Evolutionary conservation across 30 jellyfish, hydroid and myxozoan genomes (phyloP).

Genomic region (Hydra vulgaris): DNA sequence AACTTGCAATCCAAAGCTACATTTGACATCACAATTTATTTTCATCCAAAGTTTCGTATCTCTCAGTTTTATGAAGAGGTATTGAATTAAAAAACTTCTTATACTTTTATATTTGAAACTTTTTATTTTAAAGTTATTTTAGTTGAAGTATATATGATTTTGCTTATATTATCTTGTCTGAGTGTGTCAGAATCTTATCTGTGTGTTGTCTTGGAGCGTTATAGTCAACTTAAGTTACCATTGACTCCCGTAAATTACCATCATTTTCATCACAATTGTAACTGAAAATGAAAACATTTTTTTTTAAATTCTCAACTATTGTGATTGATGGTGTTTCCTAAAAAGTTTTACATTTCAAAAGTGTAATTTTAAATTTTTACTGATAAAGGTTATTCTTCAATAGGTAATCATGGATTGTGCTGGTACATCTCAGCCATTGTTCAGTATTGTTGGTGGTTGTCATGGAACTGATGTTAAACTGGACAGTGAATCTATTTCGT

Average conservation of each 20-base stretch:
- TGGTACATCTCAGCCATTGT: slow-evolving; percentile 80
- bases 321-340: too few relatives aligned
- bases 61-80: slow-evolving; percentile 89
- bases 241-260: too few relatives aligned
- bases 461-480: slow-evolving; percentile 78
- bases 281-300: too few relatives aligned
- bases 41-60: slow-evolving; percentile 71
- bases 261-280: too few relatives aligned
- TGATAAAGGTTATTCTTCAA: not conserved
- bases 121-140: not conserved
- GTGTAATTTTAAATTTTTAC: too few relatives aligned
- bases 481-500: slow-evolving; percentile 85
- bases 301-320: too few relatives aligned
- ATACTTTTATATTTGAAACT: not conserved
- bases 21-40: slow-evolving; percentile 35
- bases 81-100: not conserved
- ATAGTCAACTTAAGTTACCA: too few relatives aligned
- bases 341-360: too few relatives aligned
- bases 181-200: too few relatives aligned
- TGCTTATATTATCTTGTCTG: too few relatives aligned
- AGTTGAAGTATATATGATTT: too few relatives aligned
- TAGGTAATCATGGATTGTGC: slow-evolving; percentile 82
- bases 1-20: slow-evolving; percentile 54
- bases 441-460: slow-evolving; percentile 65
- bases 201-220: too few relatives aligned